Percentiles rank a stretch among this genome's conserved stretches.
Conservation (phyloP, 2,113 vertebrate species). For the Osmerus mordax region DNA sequence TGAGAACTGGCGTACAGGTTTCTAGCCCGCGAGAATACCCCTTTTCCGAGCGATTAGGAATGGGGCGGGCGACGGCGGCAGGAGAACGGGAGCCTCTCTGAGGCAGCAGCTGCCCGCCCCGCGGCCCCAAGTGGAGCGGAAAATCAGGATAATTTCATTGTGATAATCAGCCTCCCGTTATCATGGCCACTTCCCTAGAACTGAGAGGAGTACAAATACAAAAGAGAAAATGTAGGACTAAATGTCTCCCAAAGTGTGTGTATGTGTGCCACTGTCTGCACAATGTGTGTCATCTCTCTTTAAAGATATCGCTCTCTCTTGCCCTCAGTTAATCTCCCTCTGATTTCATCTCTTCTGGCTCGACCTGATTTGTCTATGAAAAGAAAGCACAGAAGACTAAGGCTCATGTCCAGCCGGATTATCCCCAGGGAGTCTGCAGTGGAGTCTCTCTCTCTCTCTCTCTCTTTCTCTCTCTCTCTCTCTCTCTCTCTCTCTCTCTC, state of each 20-base stretch:
- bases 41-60: slow-evolving; percentile 63
- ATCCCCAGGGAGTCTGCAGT: too few relatives aligned
- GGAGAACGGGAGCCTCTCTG: slow-evolving; percentile 36
- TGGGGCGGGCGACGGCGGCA: slow-evolving; percentile 21
- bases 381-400: too few relatives aligned
- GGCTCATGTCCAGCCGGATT: too few relatives aligned
- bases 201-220: slow-evolving; percentile 17
- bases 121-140: slow-evolving; percentile 68
- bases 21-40: slow-evolving; percentile 50
- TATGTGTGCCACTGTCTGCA: neutral
- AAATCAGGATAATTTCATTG: slow-evolving; percentile 72
- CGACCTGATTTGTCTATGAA: too few relatives aligned
- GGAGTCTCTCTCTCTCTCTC: neutral
- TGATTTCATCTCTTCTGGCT: neutral
- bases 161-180: slow-evolving; percentile 66
- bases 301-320: too few relatives aligned
- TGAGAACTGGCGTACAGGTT: slow-evolving; percentile 45
- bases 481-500: neutral
- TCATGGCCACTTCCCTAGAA: slow-evolving; percentile 47
- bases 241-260: neutral
- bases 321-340: neutral
- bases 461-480: slow-evolving; percentile 6
- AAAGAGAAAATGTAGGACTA: slow-evolving; percentile 2
- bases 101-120: slow-evolving; percentile 68
- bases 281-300: too few relatives aligned